phyloP scores from a whole-genome alignment of 1,140 invertebrate species.

The Meteorus sp. region DNA sequence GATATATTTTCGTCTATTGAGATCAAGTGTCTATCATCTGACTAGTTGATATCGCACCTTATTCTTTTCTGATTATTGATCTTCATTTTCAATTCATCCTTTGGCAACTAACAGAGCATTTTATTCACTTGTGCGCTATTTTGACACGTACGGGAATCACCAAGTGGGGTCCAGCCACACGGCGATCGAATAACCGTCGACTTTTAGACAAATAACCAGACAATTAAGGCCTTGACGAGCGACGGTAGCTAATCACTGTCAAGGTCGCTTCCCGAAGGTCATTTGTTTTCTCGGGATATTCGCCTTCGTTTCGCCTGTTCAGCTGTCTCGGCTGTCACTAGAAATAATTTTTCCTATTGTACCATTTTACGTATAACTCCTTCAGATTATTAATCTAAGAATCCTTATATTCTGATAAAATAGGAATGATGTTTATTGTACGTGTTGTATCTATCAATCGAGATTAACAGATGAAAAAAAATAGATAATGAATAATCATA shows the following conservation, averaged over 20 bases:
- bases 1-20: too few relatives aligned
- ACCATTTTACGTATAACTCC: slow-evolving; percentile 47
- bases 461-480: too few relatives aligned
- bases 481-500: too few relatives aligned
- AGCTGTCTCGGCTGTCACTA: slow-evolving; percentile 58
- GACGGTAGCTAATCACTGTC: slow-evolving; percentile 61
- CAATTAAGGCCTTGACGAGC: slow-evolving; percentile 56
- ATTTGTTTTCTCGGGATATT: slow-evolving; percentile 61
- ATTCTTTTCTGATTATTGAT: too few relatives aligned
- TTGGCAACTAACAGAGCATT: not conserved
- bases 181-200: slow-evolving; percentile 52
- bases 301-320: slow-evolving; percentile 58
- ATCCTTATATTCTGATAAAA: not conserved
- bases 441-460: too few relatives aligned
- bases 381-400: slow-evolving; percentile 40
- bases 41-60: slow-evolving; percentile 29
- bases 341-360: slow-evolving; percentile 60
- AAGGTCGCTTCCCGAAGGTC: slow-evolving; percentile 61
- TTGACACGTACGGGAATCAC: slow-evolving; percentile 50
- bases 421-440: not conserved
- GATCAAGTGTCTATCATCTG: too few relatives aligned
- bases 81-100: not conserved
- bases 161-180: slow-evolving; percentile 58
- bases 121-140: slow-evolving; percentile 46
- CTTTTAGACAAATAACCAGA: slow-evolving; percentile 50